phyloP scores from a whole-genome alignment of 2,888 invertebrate genomes.

The Drosophila tripunctata region DNA sequence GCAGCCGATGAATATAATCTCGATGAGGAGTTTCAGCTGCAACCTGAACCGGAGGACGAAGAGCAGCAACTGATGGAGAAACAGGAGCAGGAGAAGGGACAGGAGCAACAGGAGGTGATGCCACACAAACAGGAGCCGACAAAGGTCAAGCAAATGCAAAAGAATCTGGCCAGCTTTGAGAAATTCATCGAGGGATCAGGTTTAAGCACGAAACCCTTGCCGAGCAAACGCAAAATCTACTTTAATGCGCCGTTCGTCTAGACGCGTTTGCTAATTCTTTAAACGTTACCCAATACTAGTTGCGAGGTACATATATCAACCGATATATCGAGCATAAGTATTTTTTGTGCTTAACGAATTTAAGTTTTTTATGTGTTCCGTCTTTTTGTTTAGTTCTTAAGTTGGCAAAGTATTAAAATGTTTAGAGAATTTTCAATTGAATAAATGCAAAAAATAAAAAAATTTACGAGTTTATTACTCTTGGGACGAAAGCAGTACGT shows the following conservation, averaged over 20 bases:
- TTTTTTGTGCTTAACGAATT: constrained; percentile 47
- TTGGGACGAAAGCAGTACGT: background rate
- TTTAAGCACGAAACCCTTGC: constrained; percentile 82
- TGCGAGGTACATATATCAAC: constrained; percentile 18
- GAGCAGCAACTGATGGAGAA: constrained; percentile 17
- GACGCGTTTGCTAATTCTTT: constrained; percentile 38
- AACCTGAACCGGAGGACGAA: constrained; percentile 41
- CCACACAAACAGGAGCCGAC: constrained; percentile 22
- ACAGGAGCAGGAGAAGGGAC: constrained; percentile 8
- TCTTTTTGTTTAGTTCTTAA: constrained; percentile 58
- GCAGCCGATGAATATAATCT: constrained; percentile 83
- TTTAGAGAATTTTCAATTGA: constrained; percentile 58
- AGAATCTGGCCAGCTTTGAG: constrained; percentile 81
- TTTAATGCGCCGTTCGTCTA: constrained; percentile 84
- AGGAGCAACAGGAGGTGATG: constrained; percentile 16
- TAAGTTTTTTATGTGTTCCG: constrained; percentile 52
- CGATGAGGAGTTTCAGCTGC: constrained; percentile 81
- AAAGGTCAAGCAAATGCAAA: constrained; percentile 68
- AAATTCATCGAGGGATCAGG: constrained; percentile 83
- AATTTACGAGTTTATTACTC: background rate
- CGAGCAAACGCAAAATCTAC: constrained; percentile 83
- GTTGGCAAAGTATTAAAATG: constrained; percentile 59
- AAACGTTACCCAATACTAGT: too few species aligned
- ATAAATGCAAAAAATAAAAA: constrained; percentile 39
- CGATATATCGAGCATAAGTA: constrained; percentile 19